Evolutionary conservation across 2,797 vertebrate genomes (phyloP), one percentile per base, ranked within the genome.

Genomic region (Chloroceryle amazona): DNA sequence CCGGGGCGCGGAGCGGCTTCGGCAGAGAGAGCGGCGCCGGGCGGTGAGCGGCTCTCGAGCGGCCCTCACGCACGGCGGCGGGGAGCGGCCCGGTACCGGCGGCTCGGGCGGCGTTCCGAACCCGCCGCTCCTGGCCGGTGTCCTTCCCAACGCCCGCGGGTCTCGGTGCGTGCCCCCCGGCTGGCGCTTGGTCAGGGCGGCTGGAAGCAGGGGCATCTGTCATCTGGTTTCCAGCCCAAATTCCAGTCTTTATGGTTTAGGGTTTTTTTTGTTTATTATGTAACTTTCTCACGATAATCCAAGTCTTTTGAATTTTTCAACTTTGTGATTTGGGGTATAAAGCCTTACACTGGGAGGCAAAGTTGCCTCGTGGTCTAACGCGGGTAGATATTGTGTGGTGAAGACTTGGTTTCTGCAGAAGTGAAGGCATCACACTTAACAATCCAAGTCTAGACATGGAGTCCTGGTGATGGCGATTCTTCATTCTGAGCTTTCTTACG

Each of bases 351-450:
- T 3, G 33, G 71, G n/a, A 35, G 18, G 26, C 14, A 5, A 1
- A 12, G 26, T 2, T 13, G 12, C 60, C 52, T 5, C 3, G 0
- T 0, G 4, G 10, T 21, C 11, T 3, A 2, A 0, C 3, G 1
- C 25, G 2, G 18, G 47, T 22, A 0, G 5, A 9, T 6, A 8
- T 35, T 1, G 1, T 4, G 2, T 4, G n/a, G 60, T 3, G 13
- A 17, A 3, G 71, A 25, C 37, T 57, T 3, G 0, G 0, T 8
- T 47, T 18, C 3, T 46, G 47, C 29, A 10, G 65, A 4, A 26
- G 11, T 8, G 60, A 23, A 20, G 44, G 22, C 8, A 3, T 15
- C 2, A 3, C 0, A 3, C 2, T 20, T 9, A 17, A 9, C 18
- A 8, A 1, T 4, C 14, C 54, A 3, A 0, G 25, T 9, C 54